Percentiles rank a stretch among this genome's conserved stretches.
Conservation (phyloP, 1,140 invertebrate species). For the Whitmania pigra region DNA sequence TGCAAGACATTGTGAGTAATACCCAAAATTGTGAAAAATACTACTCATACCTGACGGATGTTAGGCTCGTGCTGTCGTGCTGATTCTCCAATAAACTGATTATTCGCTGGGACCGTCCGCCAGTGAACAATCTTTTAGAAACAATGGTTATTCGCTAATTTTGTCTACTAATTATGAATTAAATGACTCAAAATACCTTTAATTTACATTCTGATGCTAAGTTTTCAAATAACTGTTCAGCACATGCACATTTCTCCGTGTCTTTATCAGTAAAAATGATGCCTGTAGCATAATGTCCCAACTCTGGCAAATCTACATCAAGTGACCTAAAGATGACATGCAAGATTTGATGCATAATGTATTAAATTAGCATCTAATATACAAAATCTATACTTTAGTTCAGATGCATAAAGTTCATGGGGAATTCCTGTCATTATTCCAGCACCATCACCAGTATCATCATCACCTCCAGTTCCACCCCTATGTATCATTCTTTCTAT, state of each 20-base stretch:
- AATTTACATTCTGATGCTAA: conserved; percentile 68
- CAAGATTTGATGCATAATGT: too few relatives aligned
- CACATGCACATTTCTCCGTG: conserved; percentile 62
- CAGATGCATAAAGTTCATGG: conserved; percentile 73
- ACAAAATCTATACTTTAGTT: conserved; percentile 32
- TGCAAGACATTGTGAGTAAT: background rate
- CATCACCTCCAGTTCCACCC: conserved; percentile 94
- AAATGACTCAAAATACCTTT: conserved; percentile 43
- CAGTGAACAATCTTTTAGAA: conserved; percentile 62
- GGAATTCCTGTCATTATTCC: conserved; percentile 91
- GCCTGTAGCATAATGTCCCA: conserved; percentile 85
- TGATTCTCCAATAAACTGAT: conserved; percentile 69
- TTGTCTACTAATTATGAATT: background rate
- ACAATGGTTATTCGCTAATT: background rate
- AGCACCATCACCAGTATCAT: conserved; percentile 95
- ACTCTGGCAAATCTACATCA: conserved; percentile 65
- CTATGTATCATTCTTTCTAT: conserved; percentile 94
- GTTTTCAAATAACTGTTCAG: conserved; percentile 64
- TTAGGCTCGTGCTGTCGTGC: conserved; percentile 83
- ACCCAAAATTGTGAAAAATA: background rate
- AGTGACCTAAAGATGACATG: conserved; percentile 40
- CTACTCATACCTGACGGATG: conserved; percentile 60
- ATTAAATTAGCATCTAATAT: too few relatives aligned
- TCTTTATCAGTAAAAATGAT: conserved; percentile 80
- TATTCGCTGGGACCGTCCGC: conserved; percentile 78